phyloP scores from a whole-genome alignment of 23 tunicate species.

The Trididemnum clinides region DNA sequence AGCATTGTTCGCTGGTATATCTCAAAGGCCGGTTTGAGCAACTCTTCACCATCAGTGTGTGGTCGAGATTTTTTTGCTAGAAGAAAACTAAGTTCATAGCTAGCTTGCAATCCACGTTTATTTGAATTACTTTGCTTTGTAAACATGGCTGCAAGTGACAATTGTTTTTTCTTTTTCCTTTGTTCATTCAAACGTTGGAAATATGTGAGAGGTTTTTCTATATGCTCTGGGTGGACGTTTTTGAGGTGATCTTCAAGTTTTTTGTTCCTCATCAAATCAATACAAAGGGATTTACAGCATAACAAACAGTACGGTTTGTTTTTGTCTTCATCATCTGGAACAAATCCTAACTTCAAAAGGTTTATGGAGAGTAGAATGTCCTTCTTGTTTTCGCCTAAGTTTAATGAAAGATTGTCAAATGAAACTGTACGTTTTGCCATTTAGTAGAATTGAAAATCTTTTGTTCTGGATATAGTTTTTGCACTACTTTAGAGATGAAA shows the following conservation, averaged over 20 bases:
- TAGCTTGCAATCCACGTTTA: conserved; percentile 13
- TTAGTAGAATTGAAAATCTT: too few species aligned
- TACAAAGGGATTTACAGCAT: conserved; percentile 14
- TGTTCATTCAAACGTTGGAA: conserved; percentile 14
- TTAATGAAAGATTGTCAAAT: too few species aligned
- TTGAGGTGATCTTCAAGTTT: conserved; percentile 15
- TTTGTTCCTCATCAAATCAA: conserved; percentile 21
- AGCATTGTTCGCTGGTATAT: too few species aligned
- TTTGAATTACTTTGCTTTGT: background rate
- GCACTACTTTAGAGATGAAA: too few species aligned
- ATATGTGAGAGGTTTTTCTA: conserved; percentile 11
- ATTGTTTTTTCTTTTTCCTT: background rate
- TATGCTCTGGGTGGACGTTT: conserved; percentile 15
- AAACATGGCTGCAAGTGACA: background rate
- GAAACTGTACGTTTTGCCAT: too few species aligned
- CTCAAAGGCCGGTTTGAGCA: too few species aligned
- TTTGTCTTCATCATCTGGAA: conserved; percentile 9
- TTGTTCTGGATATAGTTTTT: too few species aligned
- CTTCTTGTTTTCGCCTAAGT: too few species aligned
- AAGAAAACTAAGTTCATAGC: conserved; percentile 37
- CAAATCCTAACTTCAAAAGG: conserved; percentile 18
- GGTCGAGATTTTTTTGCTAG: too few species aligned
- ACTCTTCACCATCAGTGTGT: too few species aligned
- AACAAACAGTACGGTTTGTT: conserved; percentile 7
- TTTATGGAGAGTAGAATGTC: background rate